Conservation (phyloP, 30 jellyfish, hydroid and myxozoan species). For the Chironex yamaguchii region DNA sequence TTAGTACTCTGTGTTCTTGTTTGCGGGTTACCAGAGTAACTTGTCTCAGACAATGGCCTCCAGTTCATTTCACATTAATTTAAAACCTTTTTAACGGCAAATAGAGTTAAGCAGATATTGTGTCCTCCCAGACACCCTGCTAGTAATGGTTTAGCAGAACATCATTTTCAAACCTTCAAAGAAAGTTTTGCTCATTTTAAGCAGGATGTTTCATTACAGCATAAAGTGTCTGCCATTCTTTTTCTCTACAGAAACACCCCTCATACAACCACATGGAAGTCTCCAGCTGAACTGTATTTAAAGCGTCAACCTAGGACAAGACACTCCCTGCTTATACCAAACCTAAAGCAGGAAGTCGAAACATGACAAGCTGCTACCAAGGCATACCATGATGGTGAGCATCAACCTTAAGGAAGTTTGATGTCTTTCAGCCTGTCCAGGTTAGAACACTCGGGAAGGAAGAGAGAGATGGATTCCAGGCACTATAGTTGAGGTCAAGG, state of each 20-base stretch:
- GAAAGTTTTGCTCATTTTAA: not conserved
- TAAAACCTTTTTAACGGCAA: no score
- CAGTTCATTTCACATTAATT: no score
- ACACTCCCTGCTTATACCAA: not conserved
- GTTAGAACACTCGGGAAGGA: not conserved
- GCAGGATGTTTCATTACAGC: not conserved
- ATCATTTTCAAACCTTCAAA: not conserved
- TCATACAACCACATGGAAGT: slow-evolving; percentile 31
- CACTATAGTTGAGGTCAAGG: not conserved
- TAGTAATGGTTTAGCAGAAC: not conserved
- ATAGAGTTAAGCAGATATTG: no score
- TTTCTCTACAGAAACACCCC: slow-evolving; percentile 31
- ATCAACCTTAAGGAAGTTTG: not conserved
- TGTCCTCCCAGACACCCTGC: no score
- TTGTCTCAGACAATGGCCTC: not conserved
- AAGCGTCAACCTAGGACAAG: slow-evolving; percentile 50
- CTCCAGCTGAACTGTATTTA: slow-evolving; percentile 44
- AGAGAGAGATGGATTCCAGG: not conserved
- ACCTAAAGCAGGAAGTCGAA: not conserved
- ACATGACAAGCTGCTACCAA: not conserved
- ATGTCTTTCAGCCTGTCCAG: not conserved
- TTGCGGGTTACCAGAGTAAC: not conserved
- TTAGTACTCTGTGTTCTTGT: not conserved
- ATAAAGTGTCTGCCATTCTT: slow-evolving; percentile 9
- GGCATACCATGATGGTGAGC: not conserved